phyloP scores from a whole-genome alignment of 2,888 invertebrate genomes.

The Agrotis exclamationis region DNA sequence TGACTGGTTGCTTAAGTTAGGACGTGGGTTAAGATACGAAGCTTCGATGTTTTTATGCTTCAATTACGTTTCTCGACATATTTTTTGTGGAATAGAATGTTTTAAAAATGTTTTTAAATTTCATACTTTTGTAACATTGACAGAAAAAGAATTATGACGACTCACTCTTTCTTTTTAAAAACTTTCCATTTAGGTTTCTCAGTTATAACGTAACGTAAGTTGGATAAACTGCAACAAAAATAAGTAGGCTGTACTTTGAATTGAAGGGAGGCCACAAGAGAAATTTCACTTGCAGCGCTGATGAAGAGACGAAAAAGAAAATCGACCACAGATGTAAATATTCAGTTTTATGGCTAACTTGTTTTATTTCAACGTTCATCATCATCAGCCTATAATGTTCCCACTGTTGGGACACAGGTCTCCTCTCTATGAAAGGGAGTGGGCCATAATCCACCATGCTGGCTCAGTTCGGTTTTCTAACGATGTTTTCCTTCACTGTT shows the following conservation, averaged over 20 bases:
- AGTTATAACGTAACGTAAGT: conserved; percentile 79
- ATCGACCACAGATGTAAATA: background rate
- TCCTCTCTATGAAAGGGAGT: too few relatives aligned
- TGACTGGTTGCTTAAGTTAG: background rate
- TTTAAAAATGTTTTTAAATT: too few relatives aligned
- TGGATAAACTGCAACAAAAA: conserved; percentile 80
- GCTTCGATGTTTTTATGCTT: background rate
- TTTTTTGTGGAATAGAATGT: background rate
- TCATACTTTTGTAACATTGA: conserved; percentile 10
- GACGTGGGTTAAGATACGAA: background rate
- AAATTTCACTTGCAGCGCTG: background rate
- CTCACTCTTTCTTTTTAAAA: conserved; percentile 83
- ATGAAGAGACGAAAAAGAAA: background rate
- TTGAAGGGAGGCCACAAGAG: background rate
- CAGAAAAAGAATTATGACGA: conserved; percentile 20
- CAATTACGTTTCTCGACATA: background rate
- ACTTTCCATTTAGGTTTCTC: conserved; percentile 86
- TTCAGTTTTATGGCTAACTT: too few relatives aligned
- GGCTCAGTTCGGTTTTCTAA: too few relatives aligned
- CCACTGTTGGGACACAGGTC: too few relatives aligned
- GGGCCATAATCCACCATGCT: too few relatives aligned
- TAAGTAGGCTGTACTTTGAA: background rate
- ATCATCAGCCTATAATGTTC: too few relatives aligned
- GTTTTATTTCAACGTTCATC: too few relatives aligned
- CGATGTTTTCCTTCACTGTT: too few relatives aligned